Evolutionary conservation across 2,113 vertebrate genomes (phyloP).

Genomic region (Athene cunicularia): DNA sequence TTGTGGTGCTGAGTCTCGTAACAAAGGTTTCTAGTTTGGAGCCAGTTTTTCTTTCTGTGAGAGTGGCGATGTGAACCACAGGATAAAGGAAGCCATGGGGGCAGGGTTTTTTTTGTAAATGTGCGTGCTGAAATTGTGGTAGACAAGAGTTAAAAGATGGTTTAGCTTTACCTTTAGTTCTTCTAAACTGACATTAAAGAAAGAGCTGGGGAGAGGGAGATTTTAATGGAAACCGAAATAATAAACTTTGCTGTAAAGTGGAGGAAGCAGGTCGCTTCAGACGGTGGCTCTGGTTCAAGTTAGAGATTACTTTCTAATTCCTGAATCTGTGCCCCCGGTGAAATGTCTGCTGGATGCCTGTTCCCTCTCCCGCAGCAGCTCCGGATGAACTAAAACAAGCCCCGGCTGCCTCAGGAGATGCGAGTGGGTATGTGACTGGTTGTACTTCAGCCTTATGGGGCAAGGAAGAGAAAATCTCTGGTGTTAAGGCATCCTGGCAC

Average conservation of each 20-base stretch:
- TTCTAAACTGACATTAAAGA: not conserved
- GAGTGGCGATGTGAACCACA: not conserved
- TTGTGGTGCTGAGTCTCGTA: not conserved
- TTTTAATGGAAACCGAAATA: slow-evolving; percentile 41
- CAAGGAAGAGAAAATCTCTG: slow-evolving; percentile 12
- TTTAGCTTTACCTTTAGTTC: not conserved
- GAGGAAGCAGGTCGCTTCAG: slow-evolving; percentile 63
- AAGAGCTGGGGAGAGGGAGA: not conserved
- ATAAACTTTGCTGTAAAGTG: slow-evolving; percentile 48
- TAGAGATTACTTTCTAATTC: slow-evolving; percentile 65
- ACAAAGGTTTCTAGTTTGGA: not conserved
- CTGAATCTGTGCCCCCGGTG: slow-evolving; percentile 42
- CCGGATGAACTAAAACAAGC: not conserved
- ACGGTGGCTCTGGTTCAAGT: slow-evolving; percentile 51
- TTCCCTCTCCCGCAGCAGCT: slow-evolving; percentile 13
- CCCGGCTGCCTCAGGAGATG: not conserved
- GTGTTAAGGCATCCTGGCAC: slow-evolving; percentile 29
- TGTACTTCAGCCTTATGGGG: not conserved
- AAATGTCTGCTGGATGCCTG: slow-evolving; percentile 43
- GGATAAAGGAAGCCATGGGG: not conserved
- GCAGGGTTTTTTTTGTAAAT: not conserved
- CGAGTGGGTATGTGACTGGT: not conserved
- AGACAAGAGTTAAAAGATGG: not conserved
- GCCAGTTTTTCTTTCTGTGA: not conserved
- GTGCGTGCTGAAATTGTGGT: not conserved